Evolutionary conservation across 2,113 vertebrate species (phyloP).

Genomic region (Lamprotornis superbus): DNA sequence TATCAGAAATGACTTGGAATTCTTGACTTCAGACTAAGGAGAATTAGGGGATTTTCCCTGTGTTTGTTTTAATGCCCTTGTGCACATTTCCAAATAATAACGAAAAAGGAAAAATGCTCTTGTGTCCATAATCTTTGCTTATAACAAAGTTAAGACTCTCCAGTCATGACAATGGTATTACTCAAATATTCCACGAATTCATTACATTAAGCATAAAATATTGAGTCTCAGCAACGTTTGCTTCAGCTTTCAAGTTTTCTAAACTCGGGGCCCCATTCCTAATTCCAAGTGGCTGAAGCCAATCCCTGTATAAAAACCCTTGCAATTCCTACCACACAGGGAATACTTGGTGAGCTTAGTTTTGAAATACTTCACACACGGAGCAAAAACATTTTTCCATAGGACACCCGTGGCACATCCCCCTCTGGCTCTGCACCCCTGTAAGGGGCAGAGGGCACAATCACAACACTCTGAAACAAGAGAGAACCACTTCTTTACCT

Average conservation of each 20-base stretch:
- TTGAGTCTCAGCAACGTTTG: not conserved
- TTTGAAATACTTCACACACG: not conserved
- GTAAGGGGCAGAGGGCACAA: not conserved
- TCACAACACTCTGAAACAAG: not conserved
- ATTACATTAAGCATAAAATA: conserved; percentile 27
- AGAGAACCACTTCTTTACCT: conserved; percentile 76
- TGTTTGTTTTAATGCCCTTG: conserved; percentile 52
- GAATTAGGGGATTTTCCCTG: conserved; percentile 48
- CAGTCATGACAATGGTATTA: not conserved
- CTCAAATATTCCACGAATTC: conserved; percentile 41
- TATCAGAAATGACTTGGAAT: conserved; percentile 47
- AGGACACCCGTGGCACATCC: not conserved
- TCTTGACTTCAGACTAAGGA: conserved; percentile 50
- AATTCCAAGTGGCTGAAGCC: not conserved
- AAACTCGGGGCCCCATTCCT: not conserved
- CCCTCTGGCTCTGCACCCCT: not conserved
- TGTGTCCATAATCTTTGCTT: not conserved
- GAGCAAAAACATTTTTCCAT: not conserved
- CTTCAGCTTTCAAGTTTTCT: not conserved
- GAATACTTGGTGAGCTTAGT: accelerated
- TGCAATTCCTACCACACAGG: not conserved
- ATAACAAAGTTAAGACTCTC: not conserved
- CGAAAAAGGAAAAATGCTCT: conserved; percentile 42
- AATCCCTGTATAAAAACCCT: not conserved
- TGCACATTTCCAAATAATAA: conserved; percentile 55